These are phyloP conservation scores for Anseranas semipalmata DNA, from an alignment of 2,113 vertebrate genomes.

Conservation along the genomic window DNA sequence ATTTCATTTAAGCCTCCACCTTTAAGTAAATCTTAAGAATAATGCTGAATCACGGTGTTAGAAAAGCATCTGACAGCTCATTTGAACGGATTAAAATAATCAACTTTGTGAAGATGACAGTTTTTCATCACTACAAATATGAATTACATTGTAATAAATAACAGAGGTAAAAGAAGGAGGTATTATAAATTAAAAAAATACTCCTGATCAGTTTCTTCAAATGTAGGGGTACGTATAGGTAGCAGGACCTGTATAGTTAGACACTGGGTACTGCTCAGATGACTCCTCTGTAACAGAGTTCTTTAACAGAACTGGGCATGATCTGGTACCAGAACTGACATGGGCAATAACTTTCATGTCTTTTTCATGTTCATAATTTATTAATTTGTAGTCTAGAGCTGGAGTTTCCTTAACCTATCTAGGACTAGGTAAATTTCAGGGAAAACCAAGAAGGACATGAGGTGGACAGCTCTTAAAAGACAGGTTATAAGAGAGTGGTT, in stretches of 20 bases:
- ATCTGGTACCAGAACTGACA: fast-evolving
- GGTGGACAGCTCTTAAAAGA: background rate
- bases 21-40: background rate
- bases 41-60: background rate
- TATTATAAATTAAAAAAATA: background rate
- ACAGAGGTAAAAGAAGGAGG: background rate
- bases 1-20: background rate
- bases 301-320: background rate
- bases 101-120: background rate
- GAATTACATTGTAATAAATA: background rate
- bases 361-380: background rate
- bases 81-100: background rate
- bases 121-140: background rate
- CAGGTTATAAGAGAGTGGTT: background rate
- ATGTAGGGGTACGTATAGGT: background rate
- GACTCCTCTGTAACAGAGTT: background rate
- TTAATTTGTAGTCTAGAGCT: background rate
- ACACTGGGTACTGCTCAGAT: background rate
- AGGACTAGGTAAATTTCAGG: background rate
- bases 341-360: background rate
- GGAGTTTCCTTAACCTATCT: background rate
- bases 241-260: background rate
- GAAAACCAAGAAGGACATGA: background rate
- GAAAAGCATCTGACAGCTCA: background rate
- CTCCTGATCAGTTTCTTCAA: background rate